Percentiles rank a stretch among this genome's conserved stretches.
Evolutionary conservation across 2,113 vertebrate species (phyloP).

Genomic region (Melozone crissalis): DNA sequence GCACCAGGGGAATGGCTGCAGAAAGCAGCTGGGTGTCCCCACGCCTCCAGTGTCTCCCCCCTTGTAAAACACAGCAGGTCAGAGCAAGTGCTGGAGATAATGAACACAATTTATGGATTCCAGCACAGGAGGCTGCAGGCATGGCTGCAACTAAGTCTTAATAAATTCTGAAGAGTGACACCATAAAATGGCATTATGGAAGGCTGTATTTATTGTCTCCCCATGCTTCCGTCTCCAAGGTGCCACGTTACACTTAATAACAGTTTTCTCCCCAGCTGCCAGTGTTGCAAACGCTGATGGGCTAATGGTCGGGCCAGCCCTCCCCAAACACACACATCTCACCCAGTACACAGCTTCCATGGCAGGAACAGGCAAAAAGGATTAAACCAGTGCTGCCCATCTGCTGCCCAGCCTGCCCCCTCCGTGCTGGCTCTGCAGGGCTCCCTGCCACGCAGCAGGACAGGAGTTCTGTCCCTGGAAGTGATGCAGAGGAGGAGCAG

Average conservation of each 20-base stretch:
- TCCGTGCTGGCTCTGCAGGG: neutral
- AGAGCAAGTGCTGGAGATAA: neutral
- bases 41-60: neutral
- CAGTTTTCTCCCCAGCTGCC: conserved; percentile 20
- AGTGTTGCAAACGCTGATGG: conserved; percentile 3
- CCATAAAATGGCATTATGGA: neutral
- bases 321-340: neutral
- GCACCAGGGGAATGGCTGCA: neutral
- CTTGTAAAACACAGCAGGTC: neutral
- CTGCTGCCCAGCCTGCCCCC: neutral
- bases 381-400: neutral
- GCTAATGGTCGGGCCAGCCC: neutral
- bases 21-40: neutral
- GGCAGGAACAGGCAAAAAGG: neutral
- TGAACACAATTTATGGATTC: neutral
- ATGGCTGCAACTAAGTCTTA: neutral
- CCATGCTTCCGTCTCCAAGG: neutral
- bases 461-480: neutral
- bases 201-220: conserved; percentile 16
- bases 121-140: conserved; percentile 4
- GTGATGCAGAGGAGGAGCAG: neutral
- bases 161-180: conserved; percentile 32
- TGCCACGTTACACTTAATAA: neutral
- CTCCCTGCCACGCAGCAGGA: neutral
- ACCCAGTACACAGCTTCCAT: neutral